A percentile compares a stretch with the other conserved stretches of the same genome.
Evolutionary conservation across 2,113 vertebrate species (phyloP).

Genomic region (Lipotes vexillifer): DNA sequence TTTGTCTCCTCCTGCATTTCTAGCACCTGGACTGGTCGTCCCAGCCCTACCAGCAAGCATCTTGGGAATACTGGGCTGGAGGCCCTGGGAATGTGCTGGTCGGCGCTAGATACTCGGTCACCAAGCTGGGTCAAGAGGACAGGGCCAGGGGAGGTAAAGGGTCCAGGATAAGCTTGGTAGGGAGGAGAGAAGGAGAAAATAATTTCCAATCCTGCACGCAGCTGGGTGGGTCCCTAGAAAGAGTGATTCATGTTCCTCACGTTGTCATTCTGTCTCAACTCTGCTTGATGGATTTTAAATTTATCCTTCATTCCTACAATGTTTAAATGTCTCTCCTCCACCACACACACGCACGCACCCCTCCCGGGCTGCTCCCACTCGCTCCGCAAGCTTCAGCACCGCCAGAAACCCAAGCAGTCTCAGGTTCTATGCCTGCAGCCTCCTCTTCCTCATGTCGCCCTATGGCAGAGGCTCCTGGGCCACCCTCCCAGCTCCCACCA

Average conservation of each 20-base stretch:
- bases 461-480: background rate
- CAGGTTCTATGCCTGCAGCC: background rate
- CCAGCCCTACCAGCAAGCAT: background rate
- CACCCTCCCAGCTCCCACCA: background rate
- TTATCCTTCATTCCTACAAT: constrained; percentile 66
- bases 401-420: background rate
- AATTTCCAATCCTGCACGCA: constrained; percentile 44
- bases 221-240: constrained; percentile 67
- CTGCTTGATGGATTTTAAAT: constrained; percentile 67
- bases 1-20: background rate
- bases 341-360: constrained; percentile 38
- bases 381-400: background rate
- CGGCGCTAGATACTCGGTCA: background rate
- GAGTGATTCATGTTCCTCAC: constrained; percentile 71
- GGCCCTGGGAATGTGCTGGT: background rate
- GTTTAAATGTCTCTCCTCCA: constrained; percentile 69
- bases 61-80: background rate
- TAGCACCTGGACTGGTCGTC: background rate
- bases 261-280: constrained; percentile 67
- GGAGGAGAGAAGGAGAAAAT: constrained; percentile 42
- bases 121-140: background rate
- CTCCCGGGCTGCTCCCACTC: constrained; percentile 24
- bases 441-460: background rate
- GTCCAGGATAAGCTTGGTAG: background rate
- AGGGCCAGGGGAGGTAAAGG: background rate